Conservation (phyloP, 2,888 invertebrate genomes). For the Caenorhabditis becei region DNA sequence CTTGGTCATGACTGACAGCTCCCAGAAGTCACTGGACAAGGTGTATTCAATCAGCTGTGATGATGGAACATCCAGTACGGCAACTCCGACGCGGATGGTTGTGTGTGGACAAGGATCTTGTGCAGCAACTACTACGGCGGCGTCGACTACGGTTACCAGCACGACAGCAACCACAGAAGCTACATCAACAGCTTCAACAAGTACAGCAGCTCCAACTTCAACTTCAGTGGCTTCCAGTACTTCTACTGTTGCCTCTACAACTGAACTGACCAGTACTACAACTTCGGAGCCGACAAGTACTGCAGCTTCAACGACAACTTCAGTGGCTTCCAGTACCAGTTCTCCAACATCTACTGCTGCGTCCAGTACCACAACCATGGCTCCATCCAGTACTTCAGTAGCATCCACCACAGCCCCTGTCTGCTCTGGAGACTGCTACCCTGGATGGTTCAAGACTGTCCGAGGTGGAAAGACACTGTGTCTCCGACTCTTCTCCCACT, state of each 20-base stretch:
- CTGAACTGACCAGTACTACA: too few species aligned
- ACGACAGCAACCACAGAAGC: neutral
- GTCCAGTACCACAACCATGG: neutral
- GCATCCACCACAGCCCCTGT: neutral
- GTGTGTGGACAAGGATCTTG: conserved; percentile 44
- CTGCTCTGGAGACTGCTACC: conserved; percentile 12
- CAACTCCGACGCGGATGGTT: conserved; percentile 20
- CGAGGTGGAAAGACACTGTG: conserved; percentile 20
- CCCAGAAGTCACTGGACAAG: conserved; percentile 9
- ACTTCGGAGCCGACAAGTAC: neutral
- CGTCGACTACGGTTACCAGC: neutral
- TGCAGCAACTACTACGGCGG: conserved; percentile 6
- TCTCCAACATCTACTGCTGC: too few species aligned
- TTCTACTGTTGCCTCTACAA: too few species aligned
- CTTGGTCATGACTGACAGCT: neutral
- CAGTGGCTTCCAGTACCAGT: too few species aligned
- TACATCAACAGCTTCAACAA: neutral
- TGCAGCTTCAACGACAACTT: too few species aligned
- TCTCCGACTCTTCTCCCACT: conserved; percentile 28
- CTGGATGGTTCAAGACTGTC: conserved; percentile 24
- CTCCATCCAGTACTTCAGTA: neutral
- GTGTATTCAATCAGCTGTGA: conserved; percentile 38
- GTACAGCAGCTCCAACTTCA: neutral
- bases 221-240: neutral
- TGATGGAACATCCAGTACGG: conserved; percentile 29